Conservation (phyloP, 2,888 invertebrate species). For the Ornithoptera priamus region DNA sequence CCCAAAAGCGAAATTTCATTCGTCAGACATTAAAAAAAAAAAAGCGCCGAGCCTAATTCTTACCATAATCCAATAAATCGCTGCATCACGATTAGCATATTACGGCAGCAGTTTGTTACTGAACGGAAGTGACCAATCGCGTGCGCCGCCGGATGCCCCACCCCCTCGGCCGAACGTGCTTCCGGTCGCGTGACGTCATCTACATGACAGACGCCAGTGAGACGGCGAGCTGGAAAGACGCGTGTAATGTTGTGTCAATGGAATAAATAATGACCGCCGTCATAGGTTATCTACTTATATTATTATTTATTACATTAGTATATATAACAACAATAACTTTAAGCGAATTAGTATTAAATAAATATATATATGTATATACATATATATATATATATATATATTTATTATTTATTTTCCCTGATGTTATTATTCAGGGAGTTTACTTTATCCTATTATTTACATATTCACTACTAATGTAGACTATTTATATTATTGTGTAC, state of each 20-base stretch:
- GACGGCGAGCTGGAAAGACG: conserved; percentile 58
- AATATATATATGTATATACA: too few species aligned
- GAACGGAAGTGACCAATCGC: conserved; percentile 78
- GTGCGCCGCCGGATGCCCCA: conserved; percentile 71
- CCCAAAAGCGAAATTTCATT: conserved; percentile 11
- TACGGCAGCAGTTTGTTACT: conserved; percentile 70
- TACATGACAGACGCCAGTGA: conserved; percentile 67
- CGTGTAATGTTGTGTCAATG: conserved; percentile 34
- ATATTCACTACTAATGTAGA: too few species aligned
- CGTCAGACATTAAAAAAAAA: conserved; percentile 30
- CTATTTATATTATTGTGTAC: too few species aligned
- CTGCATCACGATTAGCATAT: conserved; percentile 77
- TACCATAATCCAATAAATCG: conserved; percentile 72
- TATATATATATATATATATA: too few species aligned
- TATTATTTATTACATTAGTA: too few species aligned
- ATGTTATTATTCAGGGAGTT: too few species aligned
- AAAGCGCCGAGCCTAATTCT: conserved; percentile 51
- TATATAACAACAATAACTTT: too few species aligned
- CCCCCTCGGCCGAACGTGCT: conserved; percentile 64
- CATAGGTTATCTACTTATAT: neutral
- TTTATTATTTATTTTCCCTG: too few species aligned
- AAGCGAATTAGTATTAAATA: too few species aligned
- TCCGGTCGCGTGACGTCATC: conserved; percentile 80
- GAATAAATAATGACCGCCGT: conserved; percentile 11
- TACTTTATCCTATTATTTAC: too few species aligned